Conservation (phyloP, 2,797 vertebrate genomes). For the Gambelia wislizenii region DNA sequence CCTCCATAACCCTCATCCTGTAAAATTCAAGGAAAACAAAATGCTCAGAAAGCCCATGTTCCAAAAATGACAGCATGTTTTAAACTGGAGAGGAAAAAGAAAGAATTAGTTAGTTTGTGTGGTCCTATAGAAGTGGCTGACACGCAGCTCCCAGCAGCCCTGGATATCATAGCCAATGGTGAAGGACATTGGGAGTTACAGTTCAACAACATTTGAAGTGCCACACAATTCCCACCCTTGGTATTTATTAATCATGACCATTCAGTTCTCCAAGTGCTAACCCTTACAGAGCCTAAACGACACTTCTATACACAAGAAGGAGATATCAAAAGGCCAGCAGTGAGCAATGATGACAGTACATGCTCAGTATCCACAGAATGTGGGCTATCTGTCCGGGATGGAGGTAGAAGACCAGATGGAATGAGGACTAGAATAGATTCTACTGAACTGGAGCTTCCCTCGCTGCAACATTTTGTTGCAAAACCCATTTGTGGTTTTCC, state of each 20-base stretch:
- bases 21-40: constrained; percentile 3
- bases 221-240: too few relatives aligned
- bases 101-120: not conserved
- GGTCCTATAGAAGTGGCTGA: too few relatives aligned
- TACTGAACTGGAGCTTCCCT: not conserved
- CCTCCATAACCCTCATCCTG: constrained; percentile 31
- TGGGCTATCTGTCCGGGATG: not conserved
- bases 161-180: too few relatives aligned
- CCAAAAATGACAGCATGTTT: not conserved
- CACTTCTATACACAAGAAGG: not conserved
- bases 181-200: too few relatives aligned
- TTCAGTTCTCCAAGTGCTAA: not conserved
- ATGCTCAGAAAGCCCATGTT: not conserved
- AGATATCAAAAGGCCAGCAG: not conserved
- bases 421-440: not conserved
- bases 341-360: not conserved
- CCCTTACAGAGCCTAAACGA: not conserved
- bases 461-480: not conserved
- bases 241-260: too few relatives aligned
- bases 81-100: not conserved
- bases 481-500: not conserved
- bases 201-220: too few relatives aligned
- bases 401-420: not conserved
- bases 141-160: too few relatives aligned
- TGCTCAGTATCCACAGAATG: not conserved